Conservation (phyloP, 2,113 vertebrate genomes). For the Scomber japonicus region DNA sequence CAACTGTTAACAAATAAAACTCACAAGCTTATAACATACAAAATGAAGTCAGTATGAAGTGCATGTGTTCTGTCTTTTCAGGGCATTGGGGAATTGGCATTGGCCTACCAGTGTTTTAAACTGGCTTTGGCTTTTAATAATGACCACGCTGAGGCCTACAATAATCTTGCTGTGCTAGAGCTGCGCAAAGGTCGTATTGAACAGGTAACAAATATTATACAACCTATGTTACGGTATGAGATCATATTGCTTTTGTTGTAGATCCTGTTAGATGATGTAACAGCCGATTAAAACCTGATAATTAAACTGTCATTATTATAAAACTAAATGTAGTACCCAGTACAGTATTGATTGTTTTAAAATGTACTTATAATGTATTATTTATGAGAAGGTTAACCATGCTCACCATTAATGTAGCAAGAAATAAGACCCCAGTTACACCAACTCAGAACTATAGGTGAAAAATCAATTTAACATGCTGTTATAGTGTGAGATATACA, state of each 20-base stretch:
- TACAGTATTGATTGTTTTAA: neutral
- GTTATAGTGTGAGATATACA: neutral
- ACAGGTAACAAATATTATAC: conserved; percentile 85
- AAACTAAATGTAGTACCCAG: neutral
- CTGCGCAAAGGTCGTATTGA: conserved; percentile 91
- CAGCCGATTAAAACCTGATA: neutral
- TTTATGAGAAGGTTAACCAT: neutral
- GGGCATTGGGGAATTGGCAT: conserved; percentile 91
- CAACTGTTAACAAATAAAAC: neutral
- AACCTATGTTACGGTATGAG: neutral
- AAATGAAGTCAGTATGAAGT: neutral
- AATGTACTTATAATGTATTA: neutral
- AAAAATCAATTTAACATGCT: conserved; percentile 1
- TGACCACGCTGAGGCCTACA: conserved; percentile 93
- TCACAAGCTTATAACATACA: neutral
- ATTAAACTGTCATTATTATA: neutral
- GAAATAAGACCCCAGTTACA: neutral
- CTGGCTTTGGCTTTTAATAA: conserved; percentile 93
- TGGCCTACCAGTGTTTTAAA: conserved; percentile 96
- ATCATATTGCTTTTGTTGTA: neutral
- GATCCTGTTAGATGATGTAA: conserved; percentile 1
- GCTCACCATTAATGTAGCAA: conserved; percentile 2
- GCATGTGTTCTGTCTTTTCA: conserved; percentile 67
- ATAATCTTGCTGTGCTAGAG: conserved; percentile 96
- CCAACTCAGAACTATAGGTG: neutral